Evolutionary conservation across 2,888 invertebrate genomes (phyloP), one percentile per base, ranked within the genome.

Genomic region (Rhingia rostrata): DNA sequence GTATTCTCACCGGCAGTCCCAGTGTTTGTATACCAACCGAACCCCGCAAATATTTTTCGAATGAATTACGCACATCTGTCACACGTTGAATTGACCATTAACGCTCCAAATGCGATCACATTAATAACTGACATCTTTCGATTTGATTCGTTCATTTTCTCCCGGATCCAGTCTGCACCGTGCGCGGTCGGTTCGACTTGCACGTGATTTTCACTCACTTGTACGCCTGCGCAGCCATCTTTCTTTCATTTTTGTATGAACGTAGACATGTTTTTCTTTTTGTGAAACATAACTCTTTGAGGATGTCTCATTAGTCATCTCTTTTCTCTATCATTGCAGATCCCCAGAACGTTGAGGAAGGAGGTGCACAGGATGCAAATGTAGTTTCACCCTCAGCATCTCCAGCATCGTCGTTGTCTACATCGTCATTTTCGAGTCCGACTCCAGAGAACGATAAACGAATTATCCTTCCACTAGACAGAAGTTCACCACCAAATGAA

Each of bases 71-170:
- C 90, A 90, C 90, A 90, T 90, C 90, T 90, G 91, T 90, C 91
- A 91, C 89, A 90, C 90, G 89, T 90, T 91, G 91, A 91, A 91
- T 91, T 90, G 89, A 89, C 91, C 91, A 91, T 91, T 91, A 91
- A 90, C 89, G 89, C 90, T 88, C 89, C 90, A 90, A 91, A 90
- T 90, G 91, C 89, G 91, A 90, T 84, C 89, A 90, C 91, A 91
- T 91, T 91, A 91, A 91, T 91, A 91, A 90, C 91, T 91, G 91
- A 90, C 91, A 90, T 88, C 88, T 88, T 88, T 88, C 88, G 89
- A 89, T 89, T 91, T 90, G 90, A 90, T 91, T 90, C 90, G 89
- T 89, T 87, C 87, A 87, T 88, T 86, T 70, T 58, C 32, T 30
- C 45, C 64, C 47, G 47, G 39, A 56, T 56, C 45, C 41, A 32